A percentile compares a stretch with the other conserved stretches of the same genome.
These are phyloP conservation scores for Pelobates cultripes DNA, from an alignment of 2,797 vertebrate genomes.

Conservation along the genomic window DNA sequence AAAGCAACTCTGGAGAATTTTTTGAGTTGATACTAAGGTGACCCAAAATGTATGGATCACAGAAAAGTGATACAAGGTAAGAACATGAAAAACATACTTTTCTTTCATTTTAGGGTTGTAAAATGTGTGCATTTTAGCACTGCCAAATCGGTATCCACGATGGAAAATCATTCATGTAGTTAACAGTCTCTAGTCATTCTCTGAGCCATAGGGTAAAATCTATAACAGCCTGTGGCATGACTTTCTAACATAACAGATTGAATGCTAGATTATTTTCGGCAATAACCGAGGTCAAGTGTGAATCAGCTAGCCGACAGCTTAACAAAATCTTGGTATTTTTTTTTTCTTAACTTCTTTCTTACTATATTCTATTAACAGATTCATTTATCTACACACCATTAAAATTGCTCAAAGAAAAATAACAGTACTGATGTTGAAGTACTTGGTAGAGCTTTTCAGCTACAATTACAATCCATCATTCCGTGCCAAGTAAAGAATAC, in stretches of 20 bases:
- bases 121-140: not conserved
- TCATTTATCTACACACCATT: not conserved
- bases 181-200: not conserved
- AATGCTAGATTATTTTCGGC: not conserved
- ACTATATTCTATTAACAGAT: not conserved
- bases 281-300: not conserved
- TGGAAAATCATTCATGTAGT: conserved; percentile 20
- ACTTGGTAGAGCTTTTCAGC: too few species aligned
- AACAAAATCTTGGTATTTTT: not conserved
- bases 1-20: too few species aligned
- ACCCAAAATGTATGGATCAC: not conserved
- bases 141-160: not conserved
- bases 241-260: not conserved
- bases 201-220: not conserved
- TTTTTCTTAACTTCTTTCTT: not conserved
- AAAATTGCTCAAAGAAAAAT: too few species aligned
- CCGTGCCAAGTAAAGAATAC: too few species aligned
- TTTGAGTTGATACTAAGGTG: too few species aligned
- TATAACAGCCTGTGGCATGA: not conserved
- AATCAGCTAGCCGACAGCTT: not conserved
- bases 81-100: not conserved
- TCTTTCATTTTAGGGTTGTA: not conserved
- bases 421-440: too few species aligned
- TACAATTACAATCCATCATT: too few species aligned
- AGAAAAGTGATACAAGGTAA: not conserved